A percentile compares a stretch with the other conserved stretches of the same genome.
Evolutionary conservation across 2,113 vertebrate species (phyloP).

Genomic region (Onychorhynchus coronatus): DNA sequence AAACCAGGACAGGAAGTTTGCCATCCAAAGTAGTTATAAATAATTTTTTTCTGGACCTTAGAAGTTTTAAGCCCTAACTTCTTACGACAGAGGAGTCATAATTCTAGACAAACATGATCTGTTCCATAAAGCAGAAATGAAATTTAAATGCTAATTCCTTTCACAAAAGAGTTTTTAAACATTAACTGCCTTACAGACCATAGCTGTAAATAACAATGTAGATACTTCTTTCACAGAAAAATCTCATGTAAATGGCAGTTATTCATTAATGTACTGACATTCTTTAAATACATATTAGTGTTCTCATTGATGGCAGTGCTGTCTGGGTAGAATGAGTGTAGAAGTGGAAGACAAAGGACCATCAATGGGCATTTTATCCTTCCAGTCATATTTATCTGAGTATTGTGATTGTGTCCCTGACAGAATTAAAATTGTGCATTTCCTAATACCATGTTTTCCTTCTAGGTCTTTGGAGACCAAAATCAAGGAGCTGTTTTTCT

Average conservation of each 20-base stretch:
- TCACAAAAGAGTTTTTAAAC: background rate
- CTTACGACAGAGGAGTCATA: background rate
- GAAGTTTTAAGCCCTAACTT: background rate
- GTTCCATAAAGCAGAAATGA: background rate
- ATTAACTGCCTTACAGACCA: background rate
- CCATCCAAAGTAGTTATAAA: background rate
- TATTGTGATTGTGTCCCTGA: background rate
- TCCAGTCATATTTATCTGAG: background rate
- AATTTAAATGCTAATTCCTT: background rate
- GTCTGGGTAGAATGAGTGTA: background rate
- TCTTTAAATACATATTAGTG: background rate
- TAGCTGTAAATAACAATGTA: background rate
- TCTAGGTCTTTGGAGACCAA: constrained; percentile 80
- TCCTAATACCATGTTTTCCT: constrained; percentile 8
- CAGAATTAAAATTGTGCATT: background rate
- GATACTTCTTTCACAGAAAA: background rate
- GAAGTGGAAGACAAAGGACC: background rate
- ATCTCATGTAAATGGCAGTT: background rate
- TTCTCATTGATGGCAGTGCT: background rate
- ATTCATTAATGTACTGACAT: background rate
- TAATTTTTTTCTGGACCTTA: background rate
- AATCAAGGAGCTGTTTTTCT: constrained; percentile 89
- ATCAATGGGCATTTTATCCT: background rate
- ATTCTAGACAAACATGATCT: background rate
- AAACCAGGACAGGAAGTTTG: too few species aligned